phyloP scores from a whole-genome alignment of 2,888 invertebrate species.

The Geophilus truncorum region DNA sequence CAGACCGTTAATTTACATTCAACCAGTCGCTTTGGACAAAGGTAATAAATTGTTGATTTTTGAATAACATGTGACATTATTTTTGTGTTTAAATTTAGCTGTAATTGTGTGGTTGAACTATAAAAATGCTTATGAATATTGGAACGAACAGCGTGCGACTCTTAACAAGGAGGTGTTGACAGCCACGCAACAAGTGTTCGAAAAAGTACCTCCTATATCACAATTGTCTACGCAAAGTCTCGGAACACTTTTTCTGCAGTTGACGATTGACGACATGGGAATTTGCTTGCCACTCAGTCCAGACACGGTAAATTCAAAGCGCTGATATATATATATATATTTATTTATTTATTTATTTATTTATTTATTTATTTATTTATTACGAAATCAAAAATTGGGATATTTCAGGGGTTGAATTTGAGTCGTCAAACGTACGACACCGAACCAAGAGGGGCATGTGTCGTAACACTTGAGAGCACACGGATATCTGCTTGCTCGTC shows the following conservation, averaged over 20 bases:
- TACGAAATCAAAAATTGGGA: not conserved
- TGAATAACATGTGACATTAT: not conserved
- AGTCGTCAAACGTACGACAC: conserved; percentile 62
- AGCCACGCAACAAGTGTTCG: conserved; percentile 53
- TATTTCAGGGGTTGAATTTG: conserved; percentile 57
- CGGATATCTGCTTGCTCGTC: conserved; percentile 92
- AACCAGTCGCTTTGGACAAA: conserved; percentile 95
- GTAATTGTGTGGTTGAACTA: conserved; percentile 99
- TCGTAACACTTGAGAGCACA: conserved; percentile 93
- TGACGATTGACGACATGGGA: conserved; percentile 94
- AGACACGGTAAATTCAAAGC: conserved; percentile 55
- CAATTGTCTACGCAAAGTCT: conserved; percentile 72
- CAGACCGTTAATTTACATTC: conserved; percentile 90
- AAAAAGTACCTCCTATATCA: conserved; percentile 69
- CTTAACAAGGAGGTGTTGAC: conserved; percentile 69
- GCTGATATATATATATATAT: conserved; percentile 47
- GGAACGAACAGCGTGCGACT: conserved; percentile 92
- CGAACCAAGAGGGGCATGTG: conserved; percentile 83
- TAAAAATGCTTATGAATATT: conserved; percentile 98
- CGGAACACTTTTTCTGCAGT: conserved; percentile 84
- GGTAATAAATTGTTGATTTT: conserved; percentile 33
- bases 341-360: not conserved
- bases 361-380: not conserved
- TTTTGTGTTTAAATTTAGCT: conserved; percentile 53
- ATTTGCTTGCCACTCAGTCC: conserved; percentile 88